A percentile compares a stretch with the other conserved stretches of the same genome.
Conservation (phyloP, 2,113 vertebrate genomes). For the Thomomys bottae region DNA sequence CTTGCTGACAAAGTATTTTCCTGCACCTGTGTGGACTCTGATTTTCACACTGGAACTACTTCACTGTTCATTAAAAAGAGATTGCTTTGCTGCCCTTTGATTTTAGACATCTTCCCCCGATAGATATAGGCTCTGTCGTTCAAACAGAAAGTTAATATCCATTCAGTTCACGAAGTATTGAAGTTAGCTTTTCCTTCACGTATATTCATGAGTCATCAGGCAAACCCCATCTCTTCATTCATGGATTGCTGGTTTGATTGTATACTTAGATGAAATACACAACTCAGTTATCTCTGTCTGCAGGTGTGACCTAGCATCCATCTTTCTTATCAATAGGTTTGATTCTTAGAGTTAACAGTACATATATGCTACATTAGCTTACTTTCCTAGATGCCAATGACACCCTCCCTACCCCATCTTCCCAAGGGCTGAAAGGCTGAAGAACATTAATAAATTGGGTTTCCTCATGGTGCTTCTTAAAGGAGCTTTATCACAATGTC, state of each 20-base stretch:
- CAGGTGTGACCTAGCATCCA: background rate
- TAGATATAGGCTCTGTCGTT: background rate
- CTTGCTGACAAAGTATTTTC: background rate
- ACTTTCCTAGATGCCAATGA: background rate
- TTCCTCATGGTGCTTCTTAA: background rate
- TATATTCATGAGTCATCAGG: background rate
- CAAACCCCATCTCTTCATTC: background rate
- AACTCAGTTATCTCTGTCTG: background rate
- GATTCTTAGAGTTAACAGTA: background rate
- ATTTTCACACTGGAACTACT: background rate
- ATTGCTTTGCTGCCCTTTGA: background rate
- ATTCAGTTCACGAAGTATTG: background rate
- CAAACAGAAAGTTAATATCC: background rate
- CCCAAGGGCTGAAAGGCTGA: background rate
- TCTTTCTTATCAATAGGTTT: background rate
- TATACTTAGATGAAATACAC: background rate
- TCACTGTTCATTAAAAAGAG: constrained; percentile 10
- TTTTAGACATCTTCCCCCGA: constrained; percentile 18
- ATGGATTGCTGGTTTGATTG: background rate
- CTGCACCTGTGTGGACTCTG: background rate
- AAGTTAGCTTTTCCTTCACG: background rate
- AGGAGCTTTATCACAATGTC: background rate
- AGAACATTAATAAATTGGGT: background rate
- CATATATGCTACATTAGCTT: background rate
- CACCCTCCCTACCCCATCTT: accelerated